A percentile compares a stretch with the other conserved stretches of the same genome.
phyloP scores from a whole-genome alignment of 2,797 vertebrate species.

The Acestrorhynchus altus region DNA sequence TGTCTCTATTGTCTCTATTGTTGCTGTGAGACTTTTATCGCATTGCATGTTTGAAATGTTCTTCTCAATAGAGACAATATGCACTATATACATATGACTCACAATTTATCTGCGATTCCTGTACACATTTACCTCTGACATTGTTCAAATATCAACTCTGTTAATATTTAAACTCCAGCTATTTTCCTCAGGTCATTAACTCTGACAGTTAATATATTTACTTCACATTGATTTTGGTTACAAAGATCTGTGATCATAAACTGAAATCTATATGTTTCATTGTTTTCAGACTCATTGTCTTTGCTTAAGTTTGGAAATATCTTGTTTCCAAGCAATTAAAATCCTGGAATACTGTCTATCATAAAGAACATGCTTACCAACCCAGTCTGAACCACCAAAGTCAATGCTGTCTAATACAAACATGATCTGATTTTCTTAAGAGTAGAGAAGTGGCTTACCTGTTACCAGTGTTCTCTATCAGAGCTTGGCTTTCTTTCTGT shows the following conservation, averaged over 20 bases:
- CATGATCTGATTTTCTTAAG: not conserved
- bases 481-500: constrained; percentile 10
- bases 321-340: not conserved
- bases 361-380: not conserved
- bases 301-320: not conserved
- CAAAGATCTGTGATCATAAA: not conserved
- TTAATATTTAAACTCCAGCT: not conserved
- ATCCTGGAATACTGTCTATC: not conserved
- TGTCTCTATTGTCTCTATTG: no score
- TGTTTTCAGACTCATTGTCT: not conserved
- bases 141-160: not conserved
- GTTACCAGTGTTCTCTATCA: constrained; percentile 33
- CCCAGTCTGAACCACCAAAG: not conserved
- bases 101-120: not conserved
- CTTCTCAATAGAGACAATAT: no score
- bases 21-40: no score
- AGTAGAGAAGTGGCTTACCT: constrained; percentile 49
- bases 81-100: not conserved
- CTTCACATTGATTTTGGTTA: not conserved
- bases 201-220: not conserved
- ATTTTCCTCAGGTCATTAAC: not conserved
- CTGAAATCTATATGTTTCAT: not conserved
- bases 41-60: no score
- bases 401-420: not conserved
- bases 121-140: not conserved